Conservation (phyloP, 2,888 invertebrate genomes). For the Rhodophaea formosa region DNA sequence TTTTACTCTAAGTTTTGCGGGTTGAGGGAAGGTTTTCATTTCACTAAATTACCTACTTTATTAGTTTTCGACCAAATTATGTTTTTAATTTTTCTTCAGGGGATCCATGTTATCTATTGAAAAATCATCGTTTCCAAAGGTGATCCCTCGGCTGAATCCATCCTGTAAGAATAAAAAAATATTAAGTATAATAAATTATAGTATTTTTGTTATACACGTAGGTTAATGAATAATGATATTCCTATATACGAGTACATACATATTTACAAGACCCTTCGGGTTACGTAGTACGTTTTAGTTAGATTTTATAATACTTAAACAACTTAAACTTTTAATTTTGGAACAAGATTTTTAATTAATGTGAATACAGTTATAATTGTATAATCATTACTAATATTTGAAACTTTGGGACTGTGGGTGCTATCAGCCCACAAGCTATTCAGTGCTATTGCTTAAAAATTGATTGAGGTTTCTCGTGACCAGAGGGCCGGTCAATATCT, state of each 20-base stretch:
- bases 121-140: conserved; percentile 96
- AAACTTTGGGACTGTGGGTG: too few relatives aligned
- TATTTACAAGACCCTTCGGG: not conserved
- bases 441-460: too few relatives aligned
- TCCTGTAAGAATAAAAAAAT: conserved; percentile 82
- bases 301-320: too few relatives aligned
- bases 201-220: not conserved
- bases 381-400: too few relatives aligned
- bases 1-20: conserved; percentile 54
- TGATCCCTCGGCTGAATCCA: conserved; percentile 92
- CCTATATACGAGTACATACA: too few relatives aligned
- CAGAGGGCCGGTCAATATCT: too few relatives aligned
- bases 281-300: too few relatives aligned
- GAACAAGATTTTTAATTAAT: too few relatives aligned
- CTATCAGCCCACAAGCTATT: too few relatives aligned
- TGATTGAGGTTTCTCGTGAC: too few relatives aligned
- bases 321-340: too few relatives aligned
- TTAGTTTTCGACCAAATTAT: conserved; percentile 29
- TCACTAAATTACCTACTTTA: conserved; percentile 46
- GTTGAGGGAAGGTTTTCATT: conserved; percentile 47
- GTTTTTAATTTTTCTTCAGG: conserved; percentile 85
- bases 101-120: conserved; percentile 97
- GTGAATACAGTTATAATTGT: too few relatives aligned
- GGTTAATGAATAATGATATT: not conserved
- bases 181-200: not conserved